phyloP scores from a whole-genome alignment of 1,140 invertebrate genomes.

The Apis mellifera region Amel_HAv3.1 CM009936.2:5779001-5779500 shows the following conservation, averaged over 20 bases:
- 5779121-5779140: no score
- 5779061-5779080: no score
- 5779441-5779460: slow-evolving; percentile 21
- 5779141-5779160: no score
- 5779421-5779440: background rate
- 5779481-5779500: background rate
- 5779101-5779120: no score
- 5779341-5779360: slow-evolving; percentile 16
- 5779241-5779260: background rate
- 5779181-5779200: background rate
- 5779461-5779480: background rate
- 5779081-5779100: no score
- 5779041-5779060: no score
- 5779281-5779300: slow-evolving; percentile 16
- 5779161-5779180: no score
- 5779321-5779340: slow-evolving; percentile 6
- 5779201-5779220: background rate
- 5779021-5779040: no score
- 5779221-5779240: background rate
- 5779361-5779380: background rate
- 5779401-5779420: background rate
- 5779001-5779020: no score
- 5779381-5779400: background rate
- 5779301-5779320: slow-evolving; percentile 2
- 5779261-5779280: background rate